phyloP scores from a whole-genome alignment of 2,888 invertebrate genomes.

The Leucoma salicis region DNA sequence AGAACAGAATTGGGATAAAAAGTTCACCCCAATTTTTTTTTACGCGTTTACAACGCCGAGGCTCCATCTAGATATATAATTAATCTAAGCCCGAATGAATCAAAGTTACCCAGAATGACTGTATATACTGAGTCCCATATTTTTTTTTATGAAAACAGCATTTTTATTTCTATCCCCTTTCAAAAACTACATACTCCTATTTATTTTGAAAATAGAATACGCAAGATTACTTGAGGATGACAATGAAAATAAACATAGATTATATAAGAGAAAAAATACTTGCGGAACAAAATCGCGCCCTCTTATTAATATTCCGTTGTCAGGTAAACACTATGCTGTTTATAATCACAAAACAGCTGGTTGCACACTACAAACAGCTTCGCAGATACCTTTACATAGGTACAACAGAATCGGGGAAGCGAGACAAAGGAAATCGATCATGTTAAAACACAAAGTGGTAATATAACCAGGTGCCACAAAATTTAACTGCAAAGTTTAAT shows the following conservation, averaged over 20 bases:
- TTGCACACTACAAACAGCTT: conserved; percentile 30
- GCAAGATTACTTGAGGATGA: not conserved
- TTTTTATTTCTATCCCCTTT: too few relatives aligned
- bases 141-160: too few relatives aligned
- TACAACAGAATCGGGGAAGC: conserved; percentile 42
- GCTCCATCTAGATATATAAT: too few relatives aligned
- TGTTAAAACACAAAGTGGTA: conserved; percentile 35
- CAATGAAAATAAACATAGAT: not conserved
- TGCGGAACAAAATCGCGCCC: not conserved
- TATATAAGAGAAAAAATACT: not conserved
- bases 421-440: conserved; percentile 81
- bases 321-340: conserved; percentile 35
- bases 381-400: conserved; percentile 15
- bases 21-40: too few relatives aligned
- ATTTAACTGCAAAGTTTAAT: conserved; percentile 24
- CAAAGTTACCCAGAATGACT: too few relatives aligned
- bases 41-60: too few relatives aligned
- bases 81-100: too few relatives aligned
- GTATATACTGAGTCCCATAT: too few relatives aligned
- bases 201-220: not conserved
- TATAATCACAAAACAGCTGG: conserved; percentile 61
- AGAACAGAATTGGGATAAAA: too few relatives aligned
- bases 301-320: conserved; percentile 10
- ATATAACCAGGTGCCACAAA: conserved; percentile 31
- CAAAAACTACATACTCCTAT: not conserved